These are phyloP conservation scores for Pachycephala philippinensis DNA, from an alignment of 2,113 vertebrate species.

Conservation along the genomic window DNA sequence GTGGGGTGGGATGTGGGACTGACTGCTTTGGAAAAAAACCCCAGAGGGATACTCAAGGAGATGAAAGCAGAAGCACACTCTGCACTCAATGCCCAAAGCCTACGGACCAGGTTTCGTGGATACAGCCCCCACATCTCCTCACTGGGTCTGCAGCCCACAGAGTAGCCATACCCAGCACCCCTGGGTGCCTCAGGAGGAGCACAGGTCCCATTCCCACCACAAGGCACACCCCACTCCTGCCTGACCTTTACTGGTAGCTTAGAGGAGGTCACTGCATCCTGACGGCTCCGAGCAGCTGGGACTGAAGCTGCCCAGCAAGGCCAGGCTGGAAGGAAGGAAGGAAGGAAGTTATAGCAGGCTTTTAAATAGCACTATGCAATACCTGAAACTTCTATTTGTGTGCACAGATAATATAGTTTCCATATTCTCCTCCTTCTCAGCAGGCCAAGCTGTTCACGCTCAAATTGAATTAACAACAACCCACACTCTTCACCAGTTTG, in stretches of 20 bases:
- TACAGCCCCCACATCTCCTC: not conserved
- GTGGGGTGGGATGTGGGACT: not conserved
- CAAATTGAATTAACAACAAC: not conserved
- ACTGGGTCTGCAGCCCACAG: accelerated
- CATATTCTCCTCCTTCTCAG: not conserved
- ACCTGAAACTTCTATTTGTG: slow-evolving; percentile 42
- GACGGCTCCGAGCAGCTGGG: slow-evolving; percentile 1
- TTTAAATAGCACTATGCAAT: slow-evolving; percentile 8
- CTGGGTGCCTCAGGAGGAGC: not conserved
- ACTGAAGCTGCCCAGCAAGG: not conserved
- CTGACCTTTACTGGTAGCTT: not conserved
- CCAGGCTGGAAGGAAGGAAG: slow-evolving; percentile 55
- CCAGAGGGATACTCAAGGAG: accelerated
- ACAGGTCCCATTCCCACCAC: not conserved
- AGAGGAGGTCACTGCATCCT: not conserved
- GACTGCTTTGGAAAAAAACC: not conserved
- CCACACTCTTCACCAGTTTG: not conserved
- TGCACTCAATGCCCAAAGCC: not conserved
- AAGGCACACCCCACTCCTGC: not conserved
- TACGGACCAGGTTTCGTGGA: accelerated
- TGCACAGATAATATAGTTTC: not conserved
- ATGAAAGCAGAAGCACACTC: not conserved
- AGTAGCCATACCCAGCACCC: not conserved
- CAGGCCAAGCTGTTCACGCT: not conserved
- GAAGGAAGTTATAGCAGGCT: slow-evolving; percentile 54